Base-by-base conservation (phyloP, 2,113 vertebrate species). In the Machaerirhynchus nigripectus region DNA sequence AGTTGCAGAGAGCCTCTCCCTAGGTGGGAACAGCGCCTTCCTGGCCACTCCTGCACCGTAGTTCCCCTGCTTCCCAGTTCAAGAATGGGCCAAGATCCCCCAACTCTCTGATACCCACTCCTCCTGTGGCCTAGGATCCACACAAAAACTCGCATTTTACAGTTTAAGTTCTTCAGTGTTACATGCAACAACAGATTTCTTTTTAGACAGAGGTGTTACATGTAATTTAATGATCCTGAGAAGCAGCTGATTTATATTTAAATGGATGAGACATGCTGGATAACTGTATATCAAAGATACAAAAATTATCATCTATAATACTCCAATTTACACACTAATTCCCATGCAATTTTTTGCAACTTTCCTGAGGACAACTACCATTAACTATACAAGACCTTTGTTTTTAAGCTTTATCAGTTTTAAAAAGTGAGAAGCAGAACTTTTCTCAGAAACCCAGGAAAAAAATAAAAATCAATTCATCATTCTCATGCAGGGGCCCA, bases 31-130 rank as follows among this genome's bases (percentile, higher is more conserved):
- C 0, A 2, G 47, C 37, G 26, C 52, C 31, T 11, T 40, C 40
- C 5, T 3, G 14, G 18, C 37, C 27, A 11, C 13, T 67, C 40
- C 86, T 24, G n/a, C 16, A 33, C 39, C 1, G 0, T 0, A 16
- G 44, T 4, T 20, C 15, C 27, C 12, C 28, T 35, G 31, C 16
- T 81, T 77, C 76, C 37, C 55, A n/a, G 11, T 24, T 53, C 28
- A 24, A 33, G 28, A 16, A 27, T 33, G 35, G 40, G 46, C 17
- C 33, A 70, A 73, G 37, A 53, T 28, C 19, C 21, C 37, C 24
- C 61, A n/a, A 1, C 15, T 28, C 44, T 53, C n/a, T 40, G 7
- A 80, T 11, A 50, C 46, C 46, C 42, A 33, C 27, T 49, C 37
- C 50, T 85, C 16, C 50, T 15, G 9, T 28, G n/a, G 22, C 31